Evolutionary conservation across 2,888 invertebrate species (phyloP), one percentile per base, ranked within the genome.

Genomic region (Lasius platythorax): DNA sequence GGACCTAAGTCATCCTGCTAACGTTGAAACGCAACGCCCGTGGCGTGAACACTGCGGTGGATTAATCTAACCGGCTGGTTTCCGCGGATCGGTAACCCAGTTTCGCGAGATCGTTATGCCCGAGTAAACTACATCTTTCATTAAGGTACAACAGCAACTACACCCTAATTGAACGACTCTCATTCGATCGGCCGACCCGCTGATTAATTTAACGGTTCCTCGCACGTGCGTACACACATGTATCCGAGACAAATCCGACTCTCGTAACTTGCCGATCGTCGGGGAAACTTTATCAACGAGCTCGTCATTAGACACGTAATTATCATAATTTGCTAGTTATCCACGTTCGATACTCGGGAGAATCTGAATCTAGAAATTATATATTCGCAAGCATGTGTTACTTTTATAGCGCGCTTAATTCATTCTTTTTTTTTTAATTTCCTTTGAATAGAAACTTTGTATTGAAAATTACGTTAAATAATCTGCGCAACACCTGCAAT

Each of bases 1-100:
- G 78, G 53, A 78, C 9, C 56, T 53, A 23, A 70, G 40, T 78
- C 78, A 40, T 28, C 70, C 40, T 58, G 70, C 30, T 30, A 23
- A 40, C 18, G 46, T 46, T 63, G 81, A 84, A 85, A 81, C 84
- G 58, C 85, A 78, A 85, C 84, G n/a, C 56, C 63, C 78, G 78
- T n/a, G 37, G 58, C 40, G 78, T 18, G 79, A 73, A 63, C 63
- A 58, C 33, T n/a, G 73, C n/a, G 43, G 40, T 18, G 84, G 76
- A 82, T 79, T 79, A 67, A 88, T 88, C 82, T 82, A 84, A 82
- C 74, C 86, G 88, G 58, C 66, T 53, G 43, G 84, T 89, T 84
- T 82, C 86, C 50, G 84, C 83, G 83, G 89, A 89, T 89, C 90
- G 88, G 88, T 88, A 89, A 89, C 89, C 89, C 82, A 89, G 81